Evolutionary conservation across 2,113 vertebrate species (phyloP), one percentile per base, ranked within the genome.

Genomic region (Menidia beryllina): DNA sequence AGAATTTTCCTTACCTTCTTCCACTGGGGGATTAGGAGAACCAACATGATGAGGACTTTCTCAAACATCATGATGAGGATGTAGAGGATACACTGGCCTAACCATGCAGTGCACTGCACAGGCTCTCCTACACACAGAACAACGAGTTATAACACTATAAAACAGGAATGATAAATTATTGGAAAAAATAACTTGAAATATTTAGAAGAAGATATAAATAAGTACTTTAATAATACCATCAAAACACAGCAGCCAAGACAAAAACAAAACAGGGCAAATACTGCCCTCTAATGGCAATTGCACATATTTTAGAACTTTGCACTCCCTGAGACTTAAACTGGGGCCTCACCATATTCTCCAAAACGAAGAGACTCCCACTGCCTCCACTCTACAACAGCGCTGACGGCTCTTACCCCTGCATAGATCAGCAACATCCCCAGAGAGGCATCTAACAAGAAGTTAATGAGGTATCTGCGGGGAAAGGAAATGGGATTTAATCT

Each of bases 371-470:
- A 95, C 4, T 99, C 97, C 97, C 98, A 99, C 84, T 98, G 97
- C 82, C 94, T 93, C 96, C 97, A 98, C 64, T 99, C 98, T 57
- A 99, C 97, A 50, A 99, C 61, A 75, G 93, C 94, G 48, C 96
- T 96, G 83, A 99, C 94, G 0, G 91, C 93, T 5, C 95, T 94
- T 47, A 99, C 94, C 0, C 98, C 97, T 0, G 91, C 91, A 17
- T 98, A 99, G 93, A 99, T 99, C 6, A 99, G 92, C 85, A 99
- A 92, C 98, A 99, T 98, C 52, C 98, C 98, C 79, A 99, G 86
- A 0, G 96, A 96, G 56, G 98, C 98, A 24, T 99, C 98, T 86
- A 99, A 91, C 55, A 99, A 91, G 86, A 99, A 99, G 90, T 99
- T 99, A 86, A 99, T 98, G 89, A 99, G 95, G 91, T 99, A 99